phyloP scores from a whole-genome alignment of 1,140 invertebrate genomes.

The Leptinotarsa texana region DNA sequence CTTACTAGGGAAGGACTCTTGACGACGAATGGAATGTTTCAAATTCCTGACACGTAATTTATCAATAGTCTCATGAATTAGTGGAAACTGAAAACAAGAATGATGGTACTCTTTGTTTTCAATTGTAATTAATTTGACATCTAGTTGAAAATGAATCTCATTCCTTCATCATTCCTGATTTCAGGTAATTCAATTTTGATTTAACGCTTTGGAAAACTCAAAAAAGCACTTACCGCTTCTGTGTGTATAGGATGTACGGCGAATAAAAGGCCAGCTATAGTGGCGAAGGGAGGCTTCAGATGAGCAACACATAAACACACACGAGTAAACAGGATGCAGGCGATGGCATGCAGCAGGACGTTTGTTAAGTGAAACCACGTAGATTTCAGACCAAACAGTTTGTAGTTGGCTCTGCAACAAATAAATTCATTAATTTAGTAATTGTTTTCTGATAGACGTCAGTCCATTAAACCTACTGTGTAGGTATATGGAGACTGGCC shows the following conservation, averaged over 20 bases:
- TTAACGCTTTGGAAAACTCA: background rate
- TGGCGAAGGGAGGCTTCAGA: slow-evolving; percentile 67
- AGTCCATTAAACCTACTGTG: too few relatives aligned
- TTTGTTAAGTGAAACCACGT: slow-evolving; percentile 78
- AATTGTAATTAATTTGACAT: too few relatives aligned
- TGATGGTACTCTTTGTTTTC: too few relatives aligned
- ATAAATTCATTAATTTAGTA: background rate
- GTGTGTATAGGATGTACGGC: slow-evolving; percentile 89
- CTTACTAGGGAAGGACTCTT: too few relatives aligned
- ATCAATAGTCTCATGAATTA: too few relatives aligned
- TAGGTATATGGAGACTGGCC: too few relatives aligned
- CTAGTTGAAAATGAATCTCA: too few relatives aligned
- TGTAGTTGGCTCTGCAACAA: slow-evolving; percentile 72
- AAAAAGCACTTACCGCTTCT: slow-evolving; percentile 72
- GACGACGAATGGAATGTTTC: too few relatives aligned
- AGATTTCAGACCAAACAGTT: slow-evolving; percentile 68
- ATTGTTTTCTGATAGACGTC: too few relatives aligned
- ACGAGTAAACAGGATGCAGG: slow-evolving; percentile 71
- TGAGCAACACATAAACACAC: slow-evolving; percentile 68
- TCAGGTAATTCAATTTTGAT: background rate
- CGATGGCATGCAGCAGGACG: slow-evolving; percentile 71
- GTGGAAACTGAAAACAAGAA: too few relatives aligned
- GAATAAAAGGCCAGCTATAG: slow-evolving; percentile 75
- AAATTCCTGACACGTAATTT: too few relatives aligned
- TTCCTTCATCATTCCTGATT: too few relatives aligned